These are phyloP conservation scores for Cotesia vestalis DNA, from an alignment of 1,140 invertebrate genomes.

Conservation along the genomic window DNA sequence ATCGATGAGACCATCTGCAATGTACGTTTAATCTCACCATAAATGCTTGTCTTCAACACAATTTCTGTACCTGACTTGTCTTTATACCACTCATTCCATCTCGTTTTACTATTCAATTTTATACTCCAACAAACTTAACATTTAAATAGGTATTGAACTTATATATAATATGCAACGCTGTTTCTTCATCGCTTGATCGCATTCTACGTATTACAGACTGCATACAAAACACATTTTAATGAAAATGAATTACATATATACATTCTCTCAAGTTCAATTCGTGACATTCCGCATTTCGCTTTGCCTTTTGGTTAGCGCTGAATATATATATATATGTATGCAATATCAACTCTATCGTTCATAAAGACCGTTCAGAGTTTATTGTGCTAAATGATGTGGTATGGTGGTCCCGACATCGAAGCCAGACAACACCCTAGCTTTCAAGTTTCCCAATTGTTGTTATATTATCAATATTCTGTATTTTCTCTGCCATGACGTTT, in stretches of 20 bases:
- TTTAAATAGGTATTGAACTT: slow-evolving; percentile 17
- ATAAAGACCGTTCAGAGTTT: slow-evolving; percentile 7
- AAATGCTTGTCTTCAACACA: slow-evolving; percentile 28
- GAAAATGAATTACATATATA: neutral
- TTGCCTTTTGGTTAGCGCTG: neutral
- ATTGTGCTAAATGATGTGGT: neutral
- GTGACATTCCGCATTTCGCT: slow-evolving; percentile 1
- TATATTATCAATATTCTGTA: slow-evolving; percentile 10
- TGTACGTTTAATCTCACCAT: slow-evolving; percentile 32
- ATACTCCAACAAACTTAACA: neutral
- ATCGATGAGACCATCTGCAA: slow-evolving; percentile 38
- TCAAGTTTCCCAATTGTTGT: neutral
- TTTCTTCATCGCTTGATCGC: slow-evolving; percentile 22
- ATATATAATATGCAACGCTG: slow-evolving; percentile 16
- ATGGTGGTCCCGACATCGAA: slow-evolving; percentile 6
- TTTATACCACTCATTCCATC: neutral
- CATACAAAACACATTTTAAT: neutral
- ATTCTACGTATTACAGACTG: neutral
- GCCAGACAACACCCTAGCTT: neutral
- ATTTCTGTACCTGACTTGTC: slow-evolving; percentile 2
- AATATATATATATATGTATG: neutral
- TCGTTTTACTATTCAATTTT: slow-evolving; percentile 31
- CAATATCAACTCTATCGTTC: neutral
- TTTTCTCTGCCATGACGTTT: neutral
- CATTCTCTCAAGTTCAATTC: neutral